Evolutionary conservation across 2,888 invertebrate genomes (phyloP).

Genomic region (Pelosia muscerda): DNA sequence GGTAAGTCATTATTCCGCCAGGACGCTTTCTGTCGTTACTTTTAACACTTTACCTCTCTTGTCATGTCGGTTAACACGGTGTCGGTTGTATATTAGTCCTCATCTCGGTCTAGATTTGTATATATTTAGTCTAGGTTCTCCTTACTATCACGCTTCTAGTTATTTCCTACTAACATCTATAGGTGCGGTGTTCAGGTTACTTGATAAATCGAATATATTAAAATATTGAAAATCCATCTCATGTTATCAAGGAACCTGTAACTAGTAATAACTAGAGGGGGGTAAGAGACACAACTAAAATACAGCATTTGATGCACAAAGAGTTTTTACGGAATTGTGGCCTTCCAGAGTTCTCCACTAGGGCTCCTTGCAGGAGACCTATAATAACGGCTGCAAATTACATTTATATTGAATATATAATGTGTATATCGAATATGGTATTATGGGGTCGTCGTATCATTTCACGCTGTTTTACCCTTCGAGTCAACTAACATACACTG

Average conservation of each 20-base stretch:
- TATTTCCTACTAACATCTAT: conserved; percentile 79
- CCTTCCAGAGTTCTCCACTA: conserved; percentile 88
- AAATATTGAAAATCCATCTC: conserved; percentile 32
- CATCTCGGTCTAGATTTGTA: conserved; percentile 73
- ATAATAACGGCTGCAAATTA: conserved; percentile 69
- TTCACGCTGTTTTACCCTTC: conserved; percentile 83
- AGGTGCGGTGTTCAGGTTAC: conserved; percentile 76
- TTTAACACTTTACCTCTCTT: conserved; percentile 65
- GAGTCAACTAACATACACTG: conserved; percentile 83
- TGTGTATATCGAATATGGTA: conserved; percentile 81
- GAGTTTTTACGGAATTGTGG: conserved; percentile 69
- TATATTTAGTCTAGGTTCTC: conserved; percentile 68
- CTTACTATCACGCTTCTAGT: conserved; percentile 84
- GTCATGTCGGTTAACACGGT: conserved; percentile 77
- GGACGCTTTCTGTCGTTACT: conserved; percentile 72
- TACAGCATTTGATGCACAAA: conserved; percentile 57
- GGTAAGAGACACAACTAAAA: conserved; percentile 62
- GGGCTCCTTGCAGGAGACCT: conserved; percentile 59
- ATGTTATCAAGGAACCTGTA: conserved; percentile 78
- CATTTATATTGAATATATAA: conserved; percentile 64
- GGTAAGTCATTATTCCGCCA: conserved; percentile 96
- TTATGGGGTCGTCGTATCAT: conserved; percentile 82
- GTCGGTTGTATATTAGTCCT: conserved; percentile 76
- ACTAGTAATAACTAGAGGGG: conserved; percentile 54
- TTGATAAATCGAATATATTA: conserved; percentile 64